phyloP scores from a whole-genome alignment of 35 echinoderm and acorn worm species.

The Diadema setosum region DNA sequence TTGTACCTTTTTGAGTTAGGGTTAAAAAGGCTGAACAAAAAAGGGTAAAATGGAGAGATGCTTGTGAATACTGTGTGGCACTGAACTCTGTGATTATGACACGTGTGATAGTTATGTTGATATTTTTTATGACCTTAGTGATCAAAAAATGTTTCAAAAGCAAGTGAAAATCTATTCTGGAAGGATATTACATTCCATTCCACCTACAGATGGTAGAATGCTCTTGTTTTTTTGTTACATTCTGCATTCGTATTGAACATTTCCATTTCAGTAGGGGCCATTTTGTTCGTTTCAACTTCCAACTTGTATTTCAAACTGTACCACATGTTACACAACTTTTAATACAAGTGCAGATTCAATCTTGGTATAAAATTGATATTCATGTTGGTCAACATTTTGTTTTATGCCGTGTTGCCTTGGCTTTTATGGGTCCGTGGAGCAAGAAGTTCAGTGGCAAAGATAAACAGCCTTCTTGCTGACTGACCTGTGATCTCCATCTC shows the following conservation, averaged over 20 bases:
- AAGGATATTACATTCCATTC: not conserved
- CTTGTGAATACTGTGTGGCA: too few relatives aligned
- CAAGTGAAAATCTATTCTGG: not conserved
- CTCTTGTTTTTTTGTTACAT: not conserved
- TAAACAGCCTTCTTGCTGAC: not conserved
- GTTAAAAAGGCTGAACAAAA: too few relatives aligned
- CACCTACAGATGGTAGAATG: not conserved
- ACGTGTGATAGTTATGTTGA: too few relatives aligned
- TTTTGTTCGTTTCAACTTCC: not conserved
- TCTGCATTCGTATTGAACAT: not conserved
- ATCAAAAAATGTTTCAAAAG: not conserved
- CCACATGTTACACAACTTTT: not conserved
- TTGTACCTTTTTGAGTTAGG: too few relatives aligned
- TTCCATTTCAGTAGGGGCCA: not conserved
- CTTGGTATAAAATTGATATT: not conserved
- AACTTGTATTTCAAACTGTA: not conserved
- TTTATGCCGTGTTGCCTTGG: not conserved
- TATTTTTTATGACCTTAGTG: not conserved
- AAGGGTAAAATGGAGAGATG: too few relatives aligned
- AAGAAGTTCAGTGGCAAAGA: not conserved
- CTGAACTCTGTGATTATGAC: too few relatives aligned
- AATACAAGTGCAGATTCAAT: not conserved
- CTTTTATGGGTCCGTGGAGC: not conserved
- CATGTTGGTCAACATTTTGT: not conserved
- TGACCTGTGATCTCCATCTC: conserved; percentile 25